Evolutionary conservation across 2,113 vertebrate genomes (phyloP), one percentile per base, ranked within the genome.

Genomic region (Sisor rabdophorus): DNA sequence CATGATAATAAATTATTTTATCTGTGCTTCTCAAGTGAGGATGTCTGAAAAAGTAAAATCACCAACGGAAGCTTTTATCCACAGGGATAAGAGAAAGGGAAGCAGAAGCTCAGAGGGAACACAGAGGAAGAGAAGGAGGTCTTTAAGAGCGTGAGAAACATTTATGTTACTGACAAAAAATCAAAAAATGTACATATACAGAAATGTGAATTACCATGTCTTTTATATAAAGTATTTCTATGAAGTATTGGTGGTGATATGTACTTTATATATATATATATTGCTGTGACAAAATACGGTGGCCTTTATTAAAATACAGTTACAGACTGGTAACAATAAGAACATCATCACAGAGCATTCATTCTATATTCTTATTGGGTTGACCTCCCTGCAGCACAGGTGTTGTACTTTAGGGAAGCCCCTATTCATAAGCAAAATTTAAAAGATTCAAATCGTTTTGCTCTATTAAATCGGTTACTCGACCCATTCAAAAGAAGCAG

Each of bases 61-160:
- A 26, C 71, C 73, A 73, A 50, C 73, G 58, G 24, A 77, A 71
- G 22, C 58, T 36, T 70, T 55, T 55, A 13, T 67, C 72, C 52
- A 67, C 48, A 50, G 73, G 74, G 82, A 65, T 17, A 63, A 72
- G 36, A 56, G 48, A 44, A 68, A 78, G 54, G 77, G 55, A 77
- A 71, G 77, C 20, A 36, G 50, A 65, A 50, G 64, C 53, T 64
- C 73, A 17, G 17, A 53, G 55, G 32, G 73, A 75, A 68, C 55
- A 36, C 63, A 79, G 69, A 82, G 78, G 80, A 83, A 83, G 80
- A 72, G 59, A 68, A 40, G 59, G 44, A 71, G 36, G 55, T 53
- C 73, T 48, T 44, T 32, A 73, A 60, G 80, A 73, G 75, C 79
- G 64, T 83, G 83, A 81, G 83, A 85, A 78, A 68, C 30, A 15